phyloP scores from a whole-genome alignment of 2,888 invertebrate genomes.

The Oconnorella tubifera region DNA sequence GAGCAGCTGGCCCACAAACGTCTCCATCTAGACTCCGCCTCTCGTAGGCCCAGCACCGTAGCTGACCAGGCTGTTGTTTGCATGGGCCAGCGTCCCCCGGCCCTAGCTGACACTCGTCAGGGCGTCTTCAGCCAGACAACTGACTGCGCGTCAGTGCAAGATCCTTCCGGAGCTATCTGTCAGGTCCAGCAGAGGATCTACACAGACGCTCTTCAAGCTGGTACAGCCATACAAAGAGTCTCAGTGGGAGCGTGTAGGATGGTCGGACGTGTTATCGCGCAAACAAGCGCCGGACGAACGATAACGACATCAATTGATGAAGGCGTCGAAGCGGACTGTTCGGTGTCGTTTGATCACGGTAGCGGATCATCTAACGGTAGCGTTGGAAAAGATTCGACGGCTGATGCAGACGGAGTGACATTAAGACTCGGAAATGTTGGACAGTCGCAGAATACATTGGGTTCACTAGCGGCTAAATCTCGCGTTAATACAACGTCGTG shows the following conservation, averaged over 20 bases:
- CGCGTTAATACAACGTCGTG: conserved; percentile 53
- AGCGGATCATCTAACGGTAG: conserved; percentile 3
- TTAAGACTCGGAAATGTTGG: conserved; percentile 61
- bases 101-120: conserved; percentile 39
- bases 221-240: conserved; percentile 1
- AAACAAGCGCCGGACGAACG: conserved; percentile 25
- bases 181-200: conserved; percentile 26
- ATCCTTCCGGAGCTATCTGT: conserved; percentile 14
- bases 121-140: conserved; percentile 43
- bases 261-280: not conserved
- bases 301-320: conserved; percentile 74
- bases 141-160: conserved; percentile 46
- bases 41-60: conserved; percentile 63
- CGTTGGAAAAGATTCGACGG: not conserved
- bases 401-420: conserved; percentile 9
- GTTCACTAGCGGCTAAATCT: not conserved
- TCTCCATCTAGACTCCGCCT: conserved; percentile 45
- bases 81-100: conserved; percentile 27
- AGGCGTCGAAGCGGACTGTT: conserved; percentile 81
- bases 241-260: conserved; percentile 3
- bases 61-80: conserved; percentile 68
- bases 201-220: conserved; percentile 19
- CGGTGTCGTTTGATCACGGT: conserved; percentile 11
- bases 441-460: not conserved
- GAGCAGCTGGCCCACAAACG: conserved; percentile 38